These are phyloP conservation scores for Athalia rosae DNA, from an alignment of 2,888 invertebrate species.

Conservation along the genomic window DNA sequence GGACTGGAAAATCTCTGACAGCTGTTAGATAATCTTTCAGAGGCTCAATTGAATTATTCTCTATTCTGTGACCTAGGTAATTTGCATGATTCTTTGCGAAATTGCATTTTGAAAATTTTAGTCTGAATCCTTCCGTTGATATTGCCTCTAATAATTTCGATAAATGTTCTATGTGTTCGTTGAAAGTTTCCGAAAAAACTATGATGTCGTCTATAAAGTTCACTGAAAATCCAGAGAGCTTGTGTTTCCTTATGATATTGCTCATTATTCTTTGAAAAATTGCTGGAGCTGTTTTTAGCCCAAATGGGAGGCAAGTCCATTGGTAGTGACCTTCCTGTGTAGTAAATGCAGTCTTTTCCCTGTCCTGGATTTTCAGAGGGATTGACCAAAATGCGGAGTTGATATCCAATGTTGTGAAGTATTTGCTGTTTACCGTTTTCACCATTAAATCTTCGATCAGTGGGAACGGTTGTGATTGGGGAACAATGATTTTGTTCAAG, in stretches of 20 bases:
- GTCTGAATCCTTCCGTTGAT: constrained; percentile 51
- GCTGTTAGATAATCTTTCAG: constrained; percentile 52
- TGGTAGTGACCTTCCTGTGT: constrained; percentile 43
- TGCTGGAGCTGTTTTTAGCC: constrained; percentile 49
- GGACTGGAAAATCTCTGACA: constrained; percentile 48
- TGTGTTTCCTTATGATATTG: constrained; percentile 48
- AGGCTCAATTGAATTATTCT: constrained; percentile 44
- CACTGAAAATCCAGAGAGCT: constrained; percentile 1
- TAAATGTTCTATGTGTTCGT: constrained; percentile 7
- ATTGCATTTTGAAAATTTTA: constrained; percentile 48
- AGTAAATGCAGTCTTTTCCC: constrained; percentile 27
- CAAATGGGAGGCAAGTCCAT: constrained; percentile 50
- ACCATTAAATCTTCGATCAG: constrained; percentile 11
- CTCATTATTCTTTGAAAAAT: constrained; percentile 52
- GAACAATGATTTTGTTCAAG: neutral
- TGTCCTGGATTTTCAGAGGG: constrained; percentile 43
- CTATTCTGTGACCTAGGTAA: constrained; percentile 47
- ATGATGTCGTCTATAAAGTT: constrained; percentile 49
- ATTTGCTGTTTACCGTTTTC: constrained; percentile 11
- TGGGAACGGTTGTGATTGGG: constrained; percentile 8
- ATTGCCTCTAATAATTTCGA: constrained; percentile 46
- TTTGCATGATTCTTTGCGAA: constrained; percentile 46
- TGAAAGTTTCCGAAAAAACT: constrained; percentile 12
- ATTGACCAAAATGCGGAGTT: constrained; percentile 48
- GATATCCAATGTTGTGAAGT: constrained; percentile 5